A percentile compares a stretch with the other conserved stretches of the same genome.
Evolutionary conservation across 2,113 vertebrate genomes (phyloP).

Genomic region (Laticauda colubrina): DNA sequence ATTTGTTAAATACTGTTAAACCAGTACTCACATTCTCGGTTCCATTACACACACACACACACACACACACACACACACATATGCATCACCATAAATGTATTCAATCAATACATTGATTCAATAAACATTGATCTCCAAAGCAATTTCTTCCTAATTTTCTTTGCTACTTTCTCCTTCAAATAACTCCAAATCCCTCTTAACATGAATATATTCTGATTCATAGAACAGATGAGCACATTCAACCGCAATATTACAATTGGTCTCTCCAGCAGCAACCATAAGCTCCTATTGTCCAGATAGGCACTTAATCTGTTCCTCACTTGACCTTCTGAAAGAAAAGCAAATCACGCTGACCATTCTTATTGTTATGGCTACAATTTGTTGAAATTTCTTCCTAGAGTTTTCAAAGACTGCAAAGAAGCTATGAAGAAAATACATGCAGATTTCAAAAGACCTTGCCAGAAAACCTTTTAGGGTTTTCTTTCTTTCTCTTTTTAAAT

Average conservation of each 20-base stretch:
- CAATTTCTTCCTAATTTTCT: neutral
- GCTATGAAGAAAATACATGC: neutral
- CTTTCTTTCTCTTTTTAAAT: neutral
- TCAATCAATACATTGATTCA: too few species aligned
- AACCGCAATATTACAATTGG: neutral
- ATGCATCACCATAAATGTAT: neutral
- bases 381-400: conserved; percentile 1
- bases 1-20: neutral
- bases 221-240: neutral
- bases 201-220: neutral
- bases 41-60: neutral
- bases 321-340: neutral
- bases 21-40: neutral
- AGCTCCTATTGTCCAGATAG: neutral
- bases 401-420: conserved; percentile 26
- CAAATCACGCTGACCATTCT: neutral
- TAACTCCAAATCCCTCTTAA: neutral
- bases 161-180: neutral
- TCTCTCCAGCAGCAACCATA: neutral
- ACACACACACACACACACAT: too few species aligned
- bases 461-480: neutral
- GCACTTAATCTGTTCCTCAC: neutral
- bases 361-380: neutral
- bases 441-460: neutral
- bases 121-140: neutral